Evolutionary conservation across 1,140 invertebrate genomes (phyloP), one percentile per base, ranked within the genome.

Genomic region (Piezodorus guildinii): DNA sequence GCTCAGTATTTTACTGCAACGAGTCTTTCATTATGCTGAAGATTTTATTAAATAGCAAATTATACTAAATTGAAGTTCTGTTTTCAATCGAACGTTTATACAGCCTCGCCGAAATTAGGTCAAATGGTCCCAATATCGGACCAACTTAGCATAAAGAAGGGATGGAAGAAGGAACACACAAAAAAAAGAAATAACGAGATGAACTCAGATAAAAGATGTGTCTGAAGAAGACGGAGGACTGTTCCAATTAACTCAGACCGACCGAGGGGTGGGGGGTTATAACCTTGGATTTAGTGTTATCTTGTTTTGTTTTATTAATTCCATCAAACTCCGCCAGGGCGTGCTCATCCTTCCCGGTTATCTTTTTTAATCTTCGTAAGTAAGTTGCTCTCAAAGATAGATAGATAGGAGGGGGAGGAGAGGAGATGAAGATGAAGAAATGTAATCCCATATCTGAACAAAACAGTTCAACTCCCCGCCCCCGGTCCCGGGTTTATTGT

Each of bases 291-390:
- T 49, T 49, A 49, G n/a, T 49, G 46, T 49, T 49, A 49, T 49
- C 46, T 49, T 49, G 46, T 49, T 49, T 49, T 49, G 46, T 63
- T 63, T 63, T 63, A 63, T 63, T 63, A 63, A 63, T 63, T 63
- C 62, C 62, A 63, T 63, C 54, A 63, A 63, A 63, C 62, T 44
- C 43, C 43, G 62, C 49, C 43, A 63, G 66, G 69, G 66, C 72
- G 72, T 77, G 75, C 77, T 77, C 19, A 17, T 49, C 54, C 25
- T 21, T 27, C 27, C 21, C 43, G 49, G 52, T 54, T 67, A 67
- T 67, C 66, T 65, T 67, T 65, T 67, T 67, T 65, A 62, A 65
- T 62, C 66, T 63, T 60, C 51, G 64, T 62, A 65, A 64, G 63
- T 65, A 65, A 67, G 54, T 27, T 58, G 54, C 45, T n/a, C 63